A percentile compares a stretch with the other conserved stretches of the same genome.
Evolutionary conservation across 2,888 invertebrate species (phyloP).

Genomic region (Bembecia ichneumoniformis): DNA sequence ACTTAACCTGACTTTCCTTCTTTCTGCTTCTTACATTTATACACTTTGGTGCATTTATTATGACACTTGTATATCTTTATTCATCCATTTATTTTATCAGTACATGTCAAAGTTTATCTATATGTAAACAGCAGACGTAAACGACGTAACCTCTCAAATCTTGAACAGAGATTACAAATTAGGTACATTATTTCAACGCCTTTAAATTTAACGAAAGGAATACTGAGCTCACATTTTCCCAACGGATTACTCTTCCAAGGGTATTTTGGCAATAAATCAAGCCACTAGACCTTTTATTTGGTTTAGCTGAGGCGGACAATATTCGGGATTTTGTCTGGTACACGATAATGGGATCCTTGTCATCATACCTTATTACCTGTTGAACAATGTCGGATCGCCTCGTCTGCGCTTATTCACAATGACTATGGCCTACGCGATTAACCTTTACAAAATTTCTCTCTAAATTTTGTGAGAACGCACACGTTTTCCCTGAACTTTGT

Average conservation of each 20-base stretch:
- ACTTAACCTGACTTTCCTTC: no score
- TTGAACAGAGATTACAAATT: no score
- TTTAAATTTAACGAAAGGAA: not conserved
- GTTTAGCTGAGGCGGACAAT: conserved; percentile 25
- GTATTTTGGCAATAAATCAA: conserved; percentile 47
- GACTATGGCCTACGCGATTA: not conserved
- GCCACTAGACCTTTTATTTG: conserved; percentile 27
- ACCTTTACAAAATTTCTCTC: no score
- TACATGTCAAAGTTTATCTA: no score
- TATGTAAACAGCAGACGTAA: no score
- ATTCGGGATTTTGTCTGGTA: conserved; percentile 12
- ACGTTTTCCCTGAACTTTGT: no score
- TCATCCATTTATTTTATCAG: not conserved
- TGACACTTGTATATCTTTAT: no score
- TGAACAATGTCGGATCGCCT: conserved; percentile 18
- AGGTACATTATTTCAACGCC: not conserved
- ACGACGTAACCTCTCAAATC: no score
- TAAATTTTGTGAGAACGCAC: no score
- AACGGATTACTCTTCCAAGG: conserved; percentile 8
- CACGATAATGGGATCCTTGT: conserved; percentile 45
- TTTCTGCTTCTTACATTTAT: no score
- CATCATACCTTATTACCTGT: conserved; percentile 45
- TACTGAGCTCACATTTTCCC: not conserved
- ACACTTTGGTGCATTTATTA: no score
- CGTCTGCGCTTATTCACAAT: not conserved